phyloP scores from a whole-genome alignment of 1,140 invertebrate genomes.

The Eupristina koningsbergeri region DNA sequence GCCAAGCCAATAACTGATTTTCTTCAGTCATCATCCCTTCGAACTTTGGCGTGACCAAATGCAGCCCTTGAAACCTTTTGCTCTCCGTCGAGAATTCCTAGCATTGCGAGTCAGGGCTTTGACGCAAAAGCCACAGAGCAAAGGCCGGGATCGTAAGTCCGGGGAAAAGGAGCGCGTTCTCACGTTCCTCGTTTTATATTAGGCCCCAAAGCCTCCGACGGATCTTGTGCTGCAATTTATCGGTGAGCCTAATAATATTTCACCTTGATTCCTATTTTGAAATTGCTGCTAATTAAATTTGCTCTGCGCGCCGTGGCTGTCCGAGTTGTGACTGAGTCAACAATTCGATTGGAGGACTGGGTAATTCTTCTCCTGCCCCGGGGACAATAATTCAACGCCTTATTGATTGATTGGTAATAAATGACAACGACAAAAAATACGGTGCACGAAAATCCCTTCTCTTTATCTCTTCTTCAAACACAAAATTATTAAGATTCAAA shows the following conservation, averaged over 20 bases:
- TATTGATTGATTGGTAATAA: no score
- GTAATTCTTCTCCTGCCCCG: neutral
- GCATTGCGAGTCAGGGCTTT: slow-evolving; percentile 41
- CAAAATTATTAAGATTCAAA: no score
- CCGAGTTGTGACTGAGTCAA: neutral
- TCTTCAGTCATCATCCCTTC: no score
- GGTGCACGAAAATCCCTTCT: no score
- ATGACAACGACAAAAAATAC: no score
- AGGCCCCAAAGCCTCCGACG: neutral
- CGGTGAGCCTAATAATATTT: slow-evolving; percentile 14
- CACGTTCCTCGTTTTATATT: slow-evolving; percentile 36
- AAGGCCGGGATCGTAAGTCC: no score
- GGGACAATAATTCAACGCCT: no score
- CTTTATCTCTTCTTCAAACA: no score
- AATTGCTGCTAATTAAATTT: neutral
- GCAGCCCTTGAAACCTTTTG: no score
- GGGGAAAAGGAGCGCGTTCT: slow-evolving; percentile 33
- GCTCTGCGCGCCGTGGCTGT: neutral
- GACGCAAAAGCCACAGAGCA: slow-evolving; percentile 47
- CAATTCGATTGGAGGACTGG: neutral
- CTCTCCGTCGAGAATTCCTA: no score
- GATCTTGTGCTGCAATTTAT: slow-evolving; percentile 23
- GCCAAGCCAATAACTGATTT: no score
- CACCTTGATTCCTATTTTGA: slow-evolving; percentile 15
- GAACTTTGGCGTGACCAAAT: no score